Conservation (phyloP, 2,888 invertebrate species). For the Microctonus aethiopoides region DNA sequence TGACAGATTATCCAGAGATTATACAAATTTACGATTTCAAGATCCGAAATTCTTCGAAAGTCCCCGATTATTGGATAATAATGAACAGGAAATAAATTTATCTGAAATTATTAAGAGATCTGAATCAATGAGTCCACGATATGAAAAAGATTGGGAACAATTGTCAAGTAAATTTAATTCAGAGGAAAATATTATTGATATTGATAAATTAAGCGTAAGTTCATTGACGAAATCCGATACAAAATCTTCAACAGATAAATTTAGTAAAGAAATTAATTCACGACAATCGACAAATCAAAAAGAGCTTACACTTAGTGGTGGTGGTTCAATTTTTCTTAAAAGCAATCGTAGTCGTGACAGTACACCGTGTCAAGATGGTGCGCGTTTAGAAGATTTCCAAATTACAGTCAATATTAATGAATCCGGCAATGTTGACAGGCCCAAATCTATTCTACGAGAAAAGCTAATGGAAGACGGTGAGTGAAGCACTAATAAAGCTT, state of each 20-base stretch:
- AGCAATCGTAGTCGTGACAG: conserved; percentile 61
- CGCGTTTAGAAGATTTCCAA: conserved; percentile 54
- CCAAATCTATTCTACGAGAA: conserved; percentile 63
- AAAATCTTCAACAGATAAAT: conserved; percentile 40
- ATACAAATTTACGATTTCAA: conserved; percentile 60
- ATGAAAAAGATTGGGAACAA: conserved; percentile 69
- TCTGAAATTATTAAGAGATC: conserved; percentile 69
- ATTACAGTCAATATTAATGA: conserved; percentile 6
- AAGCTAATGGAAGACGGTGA: conserved; percentile 62
- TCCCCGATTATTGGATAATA: conserved; percentile 54
- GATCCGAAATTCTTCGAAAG: conserved; percentile 63
- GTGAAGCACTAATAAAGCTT: conserved; percentile 23
- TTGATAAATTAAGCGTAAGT: conserved; percentile 58
- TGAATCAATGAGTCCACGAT: conserved; percentile 68
- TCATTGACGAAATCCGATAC: conserved; percentile 51
- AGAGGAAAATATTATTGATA: conserved; percentile 64
- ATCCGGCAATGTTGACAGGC: conserved; percentile 48
- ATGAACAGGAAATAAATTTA: conserved; percentile 68
- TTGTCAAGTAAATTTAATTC: conserved; percentile 57
- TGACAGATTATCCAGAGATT: conserved; percentile 60
- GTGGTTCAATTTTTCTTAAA: conserved; percentile 76
- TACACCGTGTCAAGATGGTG: conserved; percentile 58
- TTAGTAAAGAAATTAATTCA: conserved; percentile 66
- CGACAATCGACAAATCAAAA: conserved; percentile 64
- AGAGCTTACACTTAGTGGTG: conserved; percentile 67